Evolutionary conservation across 2,113 vertebrate species (phyloP).

Genomic region (Neotoma lepida): DNA sequence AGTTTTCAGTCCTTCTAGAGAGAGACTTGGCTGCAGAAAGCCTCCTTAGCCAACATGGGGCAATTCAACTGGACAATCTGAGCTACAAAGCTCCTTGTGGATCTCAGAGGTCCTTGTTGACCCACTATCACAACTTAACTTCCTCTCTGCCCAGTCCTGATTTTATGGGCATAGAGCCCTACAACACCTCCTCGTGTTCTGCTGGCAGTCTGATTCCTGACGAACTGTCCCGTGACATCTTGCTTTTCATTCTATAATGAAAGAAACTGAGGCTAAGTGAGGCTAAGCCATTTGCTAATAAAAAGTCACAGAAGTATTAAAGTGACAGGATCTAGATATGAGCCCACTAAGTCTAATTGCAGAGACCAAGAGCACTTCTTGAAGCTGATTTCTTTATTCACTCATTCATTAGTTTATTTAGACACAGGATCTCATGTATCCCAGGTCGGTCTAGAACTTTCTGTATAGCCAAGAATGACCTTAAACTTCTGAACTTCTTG

Average conservation of each 20-base stretch:
- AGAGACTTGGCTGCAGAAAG: background rate
- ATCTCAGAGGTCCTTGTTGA: background rate
- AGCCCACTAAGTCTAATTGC: background rate
- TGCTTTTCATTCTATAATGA: slow-evolving; percentile 11
- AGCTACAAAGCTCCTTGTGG: background rate
- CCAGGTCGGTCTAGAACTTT: background rate
- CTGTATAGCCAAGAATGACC: background rate
- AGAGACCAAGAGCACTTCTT: background rate
- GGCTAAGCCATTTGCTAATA: slow-evolving; percentile 7
- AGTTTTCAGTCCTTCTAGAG: background rate
- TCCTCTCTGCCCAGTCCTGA: background rate
- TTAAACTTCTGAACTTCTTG: background rate
- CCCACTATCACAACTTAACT: background rate
- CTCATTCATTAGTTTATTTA: background rate
- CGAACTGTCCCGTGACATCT: background rate
- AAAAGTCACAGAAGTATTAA: background rate
- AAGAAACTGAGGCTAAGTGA: slow-evolving; percentile 30
- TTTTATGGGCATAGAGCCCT: background rate
- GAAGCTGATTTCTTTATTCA: background rate
- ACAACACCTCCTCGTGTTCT: background rate
- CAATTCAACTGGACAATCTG: background rate
- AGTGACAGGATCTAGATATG: background rate
- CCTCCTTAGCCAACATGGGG: background rate
- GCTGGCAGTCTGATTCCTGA: background rate
- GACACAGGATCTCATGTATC: too few species aligned